Evolutionary conservation across 2,113 vertebrate species (phyloP).

Genomic region (Taxidea taxus): DNA sequence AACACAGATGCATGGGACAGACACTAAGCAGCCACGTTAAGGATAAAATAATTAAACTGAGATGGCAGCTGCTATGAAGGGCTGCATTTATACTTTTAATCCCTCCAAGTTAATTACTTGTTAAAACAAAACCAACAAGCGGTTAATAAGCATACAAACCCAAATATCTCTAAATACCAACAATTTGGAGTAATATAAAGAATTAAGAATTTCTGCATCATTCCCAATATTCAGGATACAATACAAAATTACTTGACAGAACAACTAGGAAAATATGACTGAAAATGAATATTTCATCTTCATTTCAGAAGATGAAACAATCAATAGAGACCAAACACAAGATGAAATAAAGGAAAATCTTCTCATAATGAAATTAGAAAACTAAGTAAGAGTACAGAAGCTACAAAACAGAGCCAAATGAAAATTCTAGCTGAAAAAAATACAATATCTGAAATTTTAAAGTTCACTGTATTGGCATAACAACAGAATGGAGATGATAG

Average conservation of each 20-base stretch:
- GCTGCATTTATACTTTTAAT: background rate
- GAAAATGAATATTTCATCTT: too few relatives aligned
- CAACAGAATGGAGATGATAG: background rate
- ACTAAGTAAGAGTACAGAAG: background rate
- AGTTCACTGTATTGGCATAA: background rate
- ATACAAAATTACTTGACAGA: background rate
- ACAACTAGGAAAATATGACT: background rate
- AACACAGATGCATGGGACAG: background rate
- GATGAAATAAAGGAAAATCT: background rate
- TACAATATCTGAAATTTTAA: background rate
- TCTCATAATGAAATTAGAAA: background rate
- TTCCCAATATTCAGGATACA: background rate
- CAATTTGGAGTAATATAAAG: background rate
- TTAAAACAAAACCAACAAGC: background rate
- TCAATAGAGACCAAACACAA: background rate
- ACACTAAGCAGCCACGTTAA: background rate
- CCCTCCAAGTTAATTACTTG: background rate
- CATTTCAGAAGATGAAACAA: background rate
- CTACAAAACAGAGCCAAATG: background rate
- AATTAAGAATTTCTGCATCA: background rate
- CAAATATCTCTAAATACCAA: background rate
- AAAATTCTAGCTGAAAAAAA: background rate
- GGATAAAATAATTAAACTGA: background rate
- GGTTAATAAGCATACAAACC: background rate
- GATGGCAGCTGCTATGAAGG: background rate